Percentiles rank a stretch among this genome's conserved stretches.
These are phyloP conservation scores for Xestia xanthographa DNA, from an alignment of 2,888 invertebrate species.

Conservation along the genomic window DNA sequence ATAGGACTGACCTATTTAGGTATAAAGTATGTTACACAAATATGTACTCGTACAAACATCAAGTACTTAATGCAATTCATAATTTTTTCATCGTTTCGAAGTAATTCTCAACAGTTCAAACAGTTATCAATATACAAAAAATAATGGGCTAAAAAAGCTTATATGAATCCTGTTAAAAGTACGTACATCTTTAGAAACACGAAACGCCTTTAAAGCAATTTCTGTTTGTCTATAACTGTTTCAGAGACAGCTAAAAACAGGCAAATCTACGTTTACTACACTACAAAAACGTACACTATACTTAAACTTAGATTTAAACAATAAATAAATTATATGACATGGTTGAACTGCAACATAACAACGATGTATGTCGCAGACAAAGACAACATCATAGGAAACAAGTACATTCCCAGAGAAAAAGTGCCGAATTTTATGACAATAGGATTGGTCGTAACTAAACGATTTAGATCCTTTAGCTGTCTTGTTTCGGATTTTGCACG, in stretches of 20 bases:
- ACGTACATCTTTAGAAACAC: background rate
- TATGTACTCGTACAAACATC: background rate
- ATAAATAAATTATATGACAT: conserved; percentile 39
- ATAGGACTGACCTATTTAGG: background rate
- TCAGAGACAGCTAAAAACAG: background rate
- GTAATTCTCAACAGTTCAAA: background rate
- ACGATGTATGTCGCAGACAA: conserved; percentile 53
- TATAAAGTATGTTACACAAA: background rate
- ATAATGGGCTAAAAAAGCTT: background rate
- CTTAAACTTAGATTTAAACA: background rate
- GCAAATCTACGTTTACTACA: background rate
- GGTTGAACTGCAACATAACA: conserved; percentile 56
- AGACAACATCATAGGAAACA: conserved; percentile 55
- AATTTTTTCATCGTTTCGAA: background rate
- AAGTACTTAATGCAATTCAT: background rate
- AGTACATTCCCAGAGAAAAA: conserved; percentile 55
- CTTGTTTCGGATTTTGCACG: conserved; percentile 31
- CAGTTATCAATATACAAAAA: no score
- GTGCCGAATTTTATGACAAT: conserved; percentile 54
- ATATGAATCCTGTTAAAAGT: background rate
- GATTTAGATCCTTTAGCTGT: conserved; percentile 52
- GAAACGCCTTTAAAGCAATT: background rate
- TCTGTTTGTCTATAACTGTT: background rate
- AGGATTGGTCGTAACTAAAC: conserved; percentile 55
- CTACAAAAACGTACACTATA: background rate